Base-by-base conservation (phyloP, 1,140 invertebrate genomes). In the Drosophila bocqueti region DNA sequence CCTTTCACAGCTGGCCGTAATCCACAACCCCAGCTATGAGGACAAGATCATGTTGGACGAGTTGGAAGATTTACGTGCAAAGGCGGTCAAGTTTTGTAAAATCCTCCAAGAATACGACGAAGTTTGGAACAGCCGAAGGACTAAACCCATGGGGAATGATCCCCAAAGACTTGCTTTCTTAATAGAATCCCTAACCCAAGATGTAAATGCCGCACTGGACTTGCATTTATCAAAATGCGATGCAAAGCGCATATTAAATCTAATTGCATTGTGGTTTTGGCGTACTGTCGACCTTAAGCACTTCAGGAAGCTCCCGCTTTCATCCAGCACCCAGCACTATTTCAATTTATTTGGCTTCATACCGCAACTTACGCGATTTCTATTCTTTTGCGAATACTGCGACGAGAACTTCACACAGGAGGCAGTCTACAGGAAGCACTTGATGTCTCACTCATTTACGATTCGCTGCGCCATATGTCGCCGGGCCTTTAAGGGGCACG, bases 201-300 rank as follows among this genome's bases (percentile, higher is more conserved):
- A 72, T 16, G 40, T 71, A 3, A 92, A 91, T 36, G n/a, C 1
- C 0, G 8, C n/a, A 9, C 49, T 91, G 10, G 26, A 31, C 9
- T 40, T 50, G 3, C 36, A 68, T 3, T 55, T 92, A 1, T 59
- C 46, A 3, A n/a, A 64, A 0, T 24, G 5, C 3, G 91, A 92
- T 16, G 3, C 76, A 0, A 92, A 92, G 63, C 79, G 83, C 5
- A 76, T 92, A 36, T n/a, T 91, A 9, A 92, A 91, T 64, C 62
- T 83, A 16, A 68, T 92, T 13, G 62, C 63, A 3, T 10, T 43
- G 3, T 92, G 91, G 91, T 63, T 85, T 49, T 24, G 57, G 9
- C 15, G 79, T 1, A 71, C 59, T 8, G 59, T 74, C 5, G 62
- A 81, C 11, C 61, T 73, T 3, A 75, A 79, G 46, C 59, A 55